Conservation (phyloP, 2,888 invertebrate species). For the Sphaerophoria rueppellii region DNA sequence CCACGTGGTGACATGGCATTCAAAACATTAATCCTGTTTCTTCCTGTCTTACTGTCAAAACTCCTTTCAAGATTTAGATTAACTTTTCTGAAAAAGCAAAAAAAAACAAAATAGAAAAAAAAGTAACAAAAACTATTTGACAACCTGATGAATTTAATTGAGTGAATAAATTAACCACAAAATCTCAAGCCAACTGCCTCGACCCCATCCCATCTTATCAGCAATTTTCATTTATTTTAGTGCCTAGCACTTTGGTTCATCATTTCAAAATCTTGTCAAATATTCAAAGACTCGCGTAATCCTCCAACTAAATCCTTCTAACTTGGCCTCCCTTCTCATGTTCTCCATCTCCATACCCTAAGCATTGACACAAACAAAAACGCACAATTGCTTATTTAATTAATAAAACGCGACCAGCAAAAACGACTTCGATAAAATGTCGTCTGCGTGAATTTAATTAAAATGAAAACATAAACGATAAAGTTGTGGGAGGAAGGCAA, state of each 20-base stretch:
- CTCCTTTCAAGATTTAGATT: background rate
- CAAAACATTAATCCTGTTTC: too few species aligned
- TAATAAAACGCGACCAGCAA: conserved; percentile 58
- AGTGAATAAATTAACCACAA: conserved; percentile 23
- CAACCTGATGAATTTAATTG: conserved; percentile 15
- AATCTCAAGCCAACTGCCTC: background rate
- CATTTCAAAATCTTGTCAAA: conserved; percentile 65
- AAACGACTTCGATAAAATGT: conserved; percentile 40
- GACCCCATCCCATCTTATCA: background rate
- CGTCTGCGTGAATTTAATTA: conserved; percentile 65
- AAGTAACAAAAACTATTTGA: conserved; percentile 1
- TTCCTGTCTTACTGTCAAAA: background rate
- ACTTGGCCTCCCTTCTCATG: conserved; percentile 35
- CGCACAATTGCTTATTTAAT: conserved; percentile 68
- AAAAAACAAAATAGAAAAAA: background rate
- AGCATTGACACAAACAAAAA: conserved; percentile 49
- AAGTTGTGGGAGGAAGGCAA: background rate
- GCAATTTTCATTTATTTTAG: background rate
- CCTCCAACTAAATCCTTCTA: conserved; percentile 68
- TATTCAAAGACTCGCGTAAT: conserved; percentile 70
- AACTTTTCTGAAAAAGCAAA: background rate
- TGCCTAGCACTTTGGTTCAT: conserved; percentile 32
- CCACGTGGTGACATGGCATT: too few species aligned
- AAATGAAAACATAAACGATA: conserved; percentile 50
- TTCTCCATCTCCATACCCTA: too few species aligned